phyloP scores from a whole-genome alignment of 2,888 invertebrate genomes.

The Platycnemis pennipes region DNA sequence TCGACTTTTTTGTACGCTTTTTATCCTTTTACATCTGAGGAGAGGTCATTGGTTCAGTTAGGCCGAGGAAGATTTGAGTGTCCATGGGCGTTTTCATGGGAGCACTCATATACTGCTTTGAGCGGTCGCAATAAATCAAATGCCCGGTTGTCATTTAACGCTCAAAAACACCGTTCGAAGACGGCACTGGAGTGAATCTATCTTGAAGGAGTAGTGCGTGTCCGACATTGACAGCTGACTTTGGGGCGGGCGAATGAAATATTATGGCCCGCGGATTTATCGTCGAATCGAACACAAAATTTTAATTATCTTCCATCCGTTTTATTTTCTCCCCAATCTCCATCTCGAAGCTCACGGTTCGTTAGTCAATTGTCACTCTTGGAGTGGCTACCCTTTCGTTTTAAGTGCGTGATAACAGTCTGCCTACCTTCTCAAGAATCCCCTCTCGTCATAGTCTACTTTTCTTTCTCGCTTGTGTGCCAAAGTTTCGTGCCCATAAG shows the following conservation, averaged over 20 bases:
- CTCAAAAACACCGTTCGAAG: neutral
- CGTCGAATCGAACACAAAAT: conserved; percentile 9
- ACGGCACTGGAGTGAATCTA: neutral
- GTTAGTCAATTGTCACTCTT: conserved; percentile 9
- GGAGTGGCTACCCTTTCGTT: neutral
- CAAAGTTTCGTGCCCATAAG: too few relatives aligned
- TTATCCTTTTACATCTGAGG: neutral
- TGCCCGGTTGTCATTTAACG: conserved; percentile 8
- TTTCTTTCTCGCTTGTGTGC: neutral
- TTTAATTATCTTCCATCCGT: neutral
- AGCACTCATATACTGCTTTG: conserved; percentile 8
- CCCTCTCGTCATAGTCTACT: neutral
- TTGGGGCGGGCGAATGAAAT: neutral
- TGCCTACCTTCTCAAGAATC: neutral
- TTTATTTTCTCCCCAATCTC: neutral
- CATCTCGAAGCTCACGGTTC: neutral
- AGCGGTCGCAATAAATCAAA: conserved; percentile 10
- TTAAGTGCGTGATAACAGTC: neutral
- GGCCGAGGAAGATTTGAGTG: neutral
- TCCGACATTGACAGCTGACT: conserved; percentile 20
- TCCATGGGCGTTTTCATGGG: neutral
- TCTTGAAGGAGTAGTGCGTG: neutral
- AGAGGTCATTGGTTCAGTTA: conserved; percentile 11
- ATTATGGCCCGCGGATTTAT: conserved; percentile 9
- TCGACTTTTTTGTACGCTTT: neutral